Base-by-base conservation (phyloP, 53 echinoderm and acorn worm genomes). In the Echinometra lucunter region DNA sequence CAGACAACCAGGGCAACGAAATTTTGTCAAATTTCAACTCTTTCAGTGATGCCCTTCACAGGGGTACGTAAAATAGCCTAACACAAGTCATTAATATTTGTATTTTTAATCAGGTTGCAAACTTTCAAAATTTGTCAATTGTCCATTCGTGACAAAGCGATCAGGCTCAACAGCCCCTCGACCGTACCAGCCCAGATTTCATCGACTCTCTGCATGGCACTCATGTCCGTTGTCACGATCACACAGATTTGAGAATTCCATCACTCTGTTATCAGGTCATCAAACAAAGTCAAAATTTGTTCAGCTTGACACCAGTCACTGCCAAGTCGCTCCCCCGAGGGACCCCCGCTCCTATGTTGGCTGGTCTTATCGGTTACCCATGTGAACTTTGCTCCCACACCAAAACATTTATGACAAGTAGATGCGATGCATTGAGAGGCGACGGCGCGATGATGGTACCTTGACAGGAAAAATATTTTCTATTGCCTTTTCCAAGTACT, bases 251-350 rank as follows among this genome's bases (percentile, higher is more conserved):
- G 37, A 30, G 58, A 89, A 89, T 89, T 89, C 89, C 89, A 89
- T 57, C 89, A 89, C 60, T 89, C 89, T 89, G 89, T 89, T 89
- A 89, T 89, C 89, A 89, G 58, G 58, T 58, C 89, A 89, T 89
- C 89, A 89, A 89, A 58, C 89, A 89, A 57, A 89, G 58, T 89
- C 89, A 89, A 60, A 89, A 89, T 89, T 89, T 89, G 89, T 89
- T 89, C 89, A 89, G 89, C 89, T 57, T 89, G 89, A 89, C 89
- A 89, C 89, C 37, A 58, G 85, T 85, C 85, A 85, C 49, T 85
- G 85, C 85, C 85, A 85, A 85, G 85, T 85, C 28, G 85, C 30
- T 49, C 30, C 85, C 85, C 49, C 49, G 49, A 28, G 85, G 85
- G 85, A 45, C 21, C 27, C 85, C 85, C 27, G 85, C 27, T 49